Base-by-base conservation (phyloP, 2,113 vertebrate genomes). In the Calonectris borealis region DNA sequence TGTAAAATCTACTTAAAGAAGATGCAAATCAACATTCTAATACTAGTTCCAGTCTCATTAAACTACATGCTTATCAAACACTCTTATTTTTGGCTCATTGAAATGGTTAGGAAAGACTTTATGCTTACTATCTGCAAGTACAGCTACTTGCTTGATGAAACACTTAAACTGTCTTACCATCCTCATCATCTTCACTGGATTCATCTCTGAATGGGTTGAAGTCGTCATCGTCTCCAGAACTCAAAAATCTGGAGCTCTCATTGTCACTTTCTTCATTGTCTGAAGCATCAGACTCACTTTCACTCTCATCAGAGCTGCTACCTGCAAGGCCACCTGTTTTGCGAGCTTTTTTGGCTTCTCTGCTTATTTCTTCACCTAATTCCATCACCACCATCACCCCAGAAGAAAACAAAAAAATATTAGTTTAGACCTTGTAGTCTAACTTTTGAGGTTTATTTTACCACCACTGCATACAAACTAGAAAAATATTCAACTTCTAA, bases 141-240 rank as follows among this genome's bases (percentile, higher is more conserved):
- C 13, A 88, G 46, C 16, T 55, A 62, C 16, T 31, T 58, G 38
- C 36, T 87, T 40, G 21, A n/a, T n/a, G 7, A 66, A 82, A 72
- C 49, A 77, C n/a, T 38, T 46, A 36, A 21, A 10, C 2, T 13
- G 17, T 26, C 99, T 99, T 92, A 99, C 99, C 99, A 29, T 99
- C 99, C 90, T 99, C 99, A 4, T 98, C 99, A 73, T 99, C 99
- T 18, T 99, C 99, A 51, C 99, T 99, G 22, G 99, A 99, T 88
- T 99, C 99, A 34, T 99, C 99, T 97, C 99, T 98, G 94, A 99
- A 99, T 0, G 99, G 99, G 88, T 99, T 99, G 95, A 99, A 99
- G 72, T 99, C 99, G 2, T 99, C 99, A 5, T 98, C 98, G 0
- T 99, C 99, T 19, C 98, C 99, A 16, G 99, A 99, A 95, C 99